phyloP scores from a whole-genome alignment of 2,888 invertebrate genomes.

The Metalampra italica region DNA sequence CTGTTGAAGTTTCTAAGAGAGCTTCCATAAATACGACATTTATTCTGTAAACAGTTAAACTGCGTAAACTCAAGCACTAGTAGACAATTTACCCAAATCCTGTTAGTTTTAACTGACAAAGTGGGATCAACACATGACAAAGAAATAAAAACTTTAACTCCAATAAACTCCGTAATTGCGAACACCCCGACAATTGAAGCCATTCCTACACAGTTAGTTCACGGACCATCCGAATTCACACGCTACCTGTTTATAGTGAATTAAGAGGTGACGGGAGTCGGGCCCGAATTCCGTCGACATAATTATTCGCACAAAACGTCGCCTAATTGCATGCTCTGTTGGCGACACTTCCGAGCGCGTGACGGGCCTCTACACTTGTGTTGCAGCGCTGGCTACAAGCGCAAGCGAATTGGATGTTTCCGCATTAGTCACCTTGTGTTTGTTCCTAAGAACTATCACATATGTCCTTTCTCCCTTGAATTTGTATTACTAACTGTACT shows the following conservation, averaged over 20 bases:
- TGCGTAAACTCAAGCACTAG: no score
- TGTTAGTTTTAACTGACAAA: no score
- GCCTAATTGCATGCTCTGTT: slow-evolving; percentile 69
- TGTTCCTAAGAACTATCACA: no score
- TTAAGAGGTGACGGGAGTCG: slow-evolving; percentile 45
- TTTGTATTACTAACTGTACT: no score
- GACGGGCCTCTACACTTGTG: slow-evolving; percentile 35
- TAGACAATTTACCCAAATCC: no score
- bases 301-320: slow-evolving; percentile 70
- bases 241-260: slow-evolving; percentile 38
- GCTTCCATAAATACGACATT: no score
- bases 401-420: slow-evolving; percentile 1
- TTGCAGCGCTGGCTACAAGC: slow-evolving; percentile 22
- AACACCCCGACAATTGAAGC: neutral
- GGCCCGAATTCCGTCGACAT: slow-evolving; percentile 47
- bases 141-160: no score
- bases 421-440: neutral
- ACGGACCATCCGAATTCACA: neutral
- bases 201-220: neutral
- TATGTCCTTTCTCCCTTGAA: no score
- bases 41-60: no score
- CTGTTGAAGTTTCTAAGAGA: no score
- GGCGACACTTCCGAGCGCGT: slow-evolving; percentile 57
- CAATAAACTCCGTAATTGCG: neutral
- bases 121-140: no score